These are phyloP conservation scores for Parambassis ranga DNA, from an alignment of 2,797 vertebrate species.

Conservation along the genomic window DNA sequence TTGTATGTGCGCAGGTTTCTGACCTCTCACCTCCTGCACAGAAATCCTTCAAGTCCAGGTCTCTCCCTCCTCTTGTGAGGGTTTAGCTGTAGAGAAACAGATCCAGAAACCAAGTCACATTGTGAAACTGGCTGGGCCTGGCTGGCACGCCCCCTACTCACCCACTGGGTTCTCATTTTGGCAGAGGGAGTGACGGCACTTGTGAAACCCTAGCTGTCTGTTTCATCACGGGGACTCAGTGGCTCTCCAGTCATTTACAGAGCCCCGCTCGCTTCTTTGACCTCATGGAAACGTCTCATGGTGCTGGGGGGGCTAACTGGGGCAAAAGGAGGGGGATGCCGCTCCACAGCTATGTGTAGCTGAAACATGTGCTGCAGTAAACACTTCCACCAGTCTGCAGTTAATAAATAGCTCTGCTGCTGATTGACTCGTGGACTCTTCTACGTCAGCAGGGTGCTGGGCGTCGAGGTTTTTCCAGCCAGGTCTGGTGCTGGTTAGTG, in stretches of 20 bases:
- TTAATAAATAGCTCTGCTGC: slow-evolving; percentile 75
- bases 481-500: slow-evolving; percentile 54
- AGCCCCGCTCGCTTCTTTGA: slow-evolving; percentile 65
- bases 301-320: slow-evolving; percentile 8
- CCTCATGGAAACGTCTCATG: slow-evolving; percentile 79
- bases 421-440: slow-evolving; percentile 67
- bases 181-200: slow-evolving; percentile 46
- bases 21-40: neutral
- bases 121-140: slow-evolving; percentile 27
- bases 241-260: slow-evolving; percentile 53
- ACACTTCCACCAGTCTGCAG: slow-evolving; percentile 60
- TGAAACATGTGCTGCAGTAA: slow-evolving; percentile 66
- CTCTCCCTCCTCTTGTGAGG: neutral
- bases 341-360: slow-evolving; percentile 47
- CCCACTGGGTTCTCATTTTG: slow-evolving; percentile 38
- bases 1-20: neutral
- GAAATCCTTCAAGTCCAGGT: neutral
- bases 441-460: slow-evolving; percentile 49
- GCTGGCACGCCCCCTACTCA: slow-evolving; percentile 1
- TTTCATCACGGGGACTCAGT: slow-evolving; percentile 61
- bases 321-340: neutral
- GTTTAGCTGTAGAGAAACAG: neutral
- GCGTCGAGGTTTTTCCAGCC: slow-evolving; percentile 54
- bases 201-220: slow-evolving; percentile 62
- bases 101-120: slow-evolving; percentile 18